Percentiles rank a stretch among this genome's conserved stretches.
Conservation (phyloP, 2,113 vertebrate genomes). For the Ellobius talpinus region DNA sequence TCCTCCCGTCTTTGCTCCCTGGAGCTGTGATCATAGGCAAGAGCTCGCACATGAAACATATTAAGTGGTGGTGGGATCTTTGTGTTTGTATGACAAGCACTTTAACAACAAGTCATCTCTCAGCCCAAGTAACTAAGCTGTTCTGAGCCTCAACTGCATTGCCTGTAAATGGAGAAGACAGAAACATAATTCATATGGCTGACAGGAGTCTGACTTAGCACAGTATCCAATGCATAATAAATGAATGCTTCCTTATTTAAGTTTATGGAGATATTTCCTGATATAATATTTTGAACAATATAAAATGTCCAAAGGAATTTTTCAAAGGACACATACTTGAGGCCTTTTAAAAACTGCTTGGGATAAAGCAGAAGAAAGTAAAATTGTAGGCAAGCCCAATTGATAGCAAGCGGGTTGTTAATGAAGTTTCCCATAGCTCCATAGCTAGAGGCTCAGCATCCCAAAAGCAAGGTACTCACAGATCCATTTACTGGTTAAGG, state of each 20-base stretch:
- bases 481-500: neutral
- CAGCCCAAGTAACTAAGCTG: neutral
- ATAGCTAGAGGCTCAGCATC: neutral
- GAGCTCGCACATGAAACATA: neutral
- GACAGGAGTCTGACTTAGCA: neutral
- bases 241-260: neutral
- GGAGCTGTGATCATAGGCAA: neutral
- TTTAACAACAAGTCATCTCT: neutral
- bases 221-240: neutral
- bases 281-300: conserved; percentile 38
- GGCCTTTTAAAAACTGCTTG: conserved; percentile 13
- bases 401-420: neutral
- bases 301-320: neutral
- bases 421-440: neutral
- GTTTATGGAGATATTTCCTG: neutral
- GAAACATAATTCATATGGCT: neutral
- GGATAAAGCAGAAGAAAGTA: neutral
- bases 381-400: neutral
- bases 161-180: neutral
- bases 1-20: neutral
- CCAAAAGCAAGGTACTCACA: neutral
- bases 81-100: neutral
- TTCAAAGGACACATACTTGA: conserved; percentile 36
- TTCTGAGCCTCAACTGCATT: neutral
- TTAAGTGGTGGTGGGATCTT: neutral